phyloP scores from a whole-genome alignment of 2,113 vertebrate genomes.

The Syngnathus typhle region DNA sequence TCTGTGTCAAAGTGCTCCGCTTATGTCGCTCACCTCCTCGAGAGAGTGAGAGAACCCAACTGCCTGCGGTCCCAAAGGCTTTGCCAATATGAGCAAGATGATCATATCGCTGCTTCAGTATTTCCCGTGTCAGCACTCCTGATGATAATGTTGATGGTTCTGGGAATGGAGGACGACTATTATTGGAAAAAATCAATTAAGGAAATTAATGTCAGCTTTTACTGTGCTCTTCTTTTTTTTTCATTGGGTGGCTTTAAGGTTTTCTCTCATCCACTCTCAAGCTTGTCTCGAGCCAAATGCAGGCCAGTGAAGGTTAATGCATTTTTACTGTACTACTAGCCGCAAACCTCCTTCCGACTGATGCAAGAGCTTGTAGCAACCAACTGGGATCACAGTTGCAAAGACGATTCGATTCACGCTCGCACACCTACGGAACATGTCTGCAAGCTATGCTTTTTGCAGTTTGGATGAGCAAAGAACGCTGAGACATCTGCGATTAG shows the following conservation, averaged over 20 bases:
- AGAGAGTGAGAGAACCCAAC: slow-evolving; percentile 41
- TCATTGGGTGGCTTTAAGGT: slow-evolving; percentile 42
- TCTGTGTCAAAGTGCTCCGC: slow-evolving; percentile 47
- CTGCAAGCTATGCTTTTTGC: slow-evolving; percentile 20
- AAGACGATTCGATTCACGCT: slow-evolving; percentile 27
- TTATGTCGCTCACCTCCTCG: slow-evolving; percentile 25
- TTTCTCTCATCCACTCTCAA: slow-evolving; percentile 55
- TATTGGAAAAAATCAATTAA: slow-evolving; percentile 80
- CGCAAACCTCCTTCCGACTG: slow-evolving; percentile 48
- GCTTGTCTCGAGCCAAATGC: slow-evolving; percentile 60
- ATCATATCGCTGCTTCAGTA: slow-evolving; percentile 64
- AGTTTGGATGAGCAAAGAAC: slow-evolving; percentile 15
- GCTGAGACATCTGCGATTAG: not conserved
- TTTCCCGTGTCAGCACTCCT: slow-evolving; percentile 58
- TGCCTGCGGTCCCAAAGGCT: slow-evolving; percentile 34
- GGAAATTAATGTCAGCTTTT: slow-evolving; percentile 80
- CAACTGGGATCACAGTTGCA: slow-evolving; percentile 50
- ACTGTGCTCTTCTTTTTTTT: slow-evolving; percentile 46
- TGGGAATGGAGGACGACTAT: slow-evolving; percentile 59
- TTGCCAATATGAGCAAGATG: slow-evolving; percentile 64
- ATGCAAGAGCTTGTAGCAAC: slow-evolving; percentile 49
- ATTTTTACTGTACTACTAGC: slow-evolving; percentile 78
- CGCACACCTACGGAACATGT: slow-evolving; percentile 7
- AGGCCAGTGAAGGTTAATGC: slow-evolving; percentile 82
- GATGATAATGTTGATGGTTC: slow-evolving; percentile 61